Evolutionary conservation across 2,888 invertebrate genomes (phyloP).

Genomic region (Leptopilina syphax): DNA sequence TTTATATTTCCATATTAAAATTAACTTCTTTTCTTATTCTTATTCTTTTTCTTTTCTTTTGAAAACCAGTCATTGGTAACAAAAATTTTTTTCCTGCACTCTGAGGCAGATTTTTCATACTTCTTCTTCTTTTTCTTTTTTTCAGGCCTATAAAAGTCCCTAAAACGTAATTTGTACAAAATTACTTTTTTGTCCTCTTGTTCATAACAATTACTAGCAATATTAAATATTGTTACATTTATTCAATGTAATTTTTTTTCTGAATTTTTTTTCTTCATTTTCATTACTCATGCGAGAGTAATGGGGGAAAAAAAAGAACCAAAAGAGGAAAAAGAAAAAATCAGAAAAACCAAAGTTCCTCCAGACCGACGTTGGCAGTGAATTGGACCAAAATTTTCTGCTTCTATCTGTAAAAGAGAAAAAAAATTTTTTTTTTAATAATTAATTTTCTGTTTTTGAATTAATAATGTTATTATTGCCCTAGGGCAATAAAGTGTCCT

Average conservation of each 20-base stretch:
- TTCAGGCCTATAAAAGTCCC: slow-evolving; percentile 41
- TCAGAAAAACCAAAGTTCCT: slow-evolving; percentile 35
- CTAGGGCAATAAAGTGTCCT: too few species aligned
- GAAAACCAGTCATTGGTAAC: slow-evolving; percentile 35
- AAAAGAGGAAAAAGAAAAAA: too few species aligned
- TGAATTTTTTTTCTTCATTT: slow-evolving; percentile 23
- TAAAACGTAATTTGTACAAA: slow-evolving; percentile 55
- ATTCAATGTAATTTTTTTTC: background rate
- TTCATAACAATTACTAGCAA: slow-evolving; percentile 41
- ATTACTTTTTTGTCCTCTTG: slow-evolving; percentile 51
- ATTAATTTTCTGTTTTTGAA: too few species aligned
- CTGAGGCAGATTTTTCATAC: background rate
- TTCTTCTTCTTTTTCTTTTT: background rate
- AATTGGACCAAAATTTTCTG: slow-evolving; percentile 29
- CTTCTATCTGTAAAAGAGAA: slow-evolving; percentile 32
- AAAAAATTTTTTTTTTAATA: too few species aligned
- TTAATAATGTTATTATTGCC: too few species aligned
- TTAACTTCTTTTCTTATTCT: background rate
- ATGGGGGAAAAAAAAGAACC: background rate
- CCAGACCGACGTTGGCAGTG: slow-evolving; percentile 25
- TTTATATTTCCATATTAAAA: background rate
- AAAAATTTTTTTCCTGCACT: slow-evolving; percentile 1
- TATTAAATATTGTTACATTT: slow-evolving; percentile 30
- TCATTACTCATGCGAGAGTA: slow-evolving; percentile 39
- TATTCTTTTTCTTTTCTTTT: slow-evolving; percentile 16